Percentiles rank a stretch among this genome's conserved stretches.
These are phyloP conservation scores for Dusona sp. DNA, from an alignment of 2,888 invertebrate species.

Conservation along the genomic window DNA sequence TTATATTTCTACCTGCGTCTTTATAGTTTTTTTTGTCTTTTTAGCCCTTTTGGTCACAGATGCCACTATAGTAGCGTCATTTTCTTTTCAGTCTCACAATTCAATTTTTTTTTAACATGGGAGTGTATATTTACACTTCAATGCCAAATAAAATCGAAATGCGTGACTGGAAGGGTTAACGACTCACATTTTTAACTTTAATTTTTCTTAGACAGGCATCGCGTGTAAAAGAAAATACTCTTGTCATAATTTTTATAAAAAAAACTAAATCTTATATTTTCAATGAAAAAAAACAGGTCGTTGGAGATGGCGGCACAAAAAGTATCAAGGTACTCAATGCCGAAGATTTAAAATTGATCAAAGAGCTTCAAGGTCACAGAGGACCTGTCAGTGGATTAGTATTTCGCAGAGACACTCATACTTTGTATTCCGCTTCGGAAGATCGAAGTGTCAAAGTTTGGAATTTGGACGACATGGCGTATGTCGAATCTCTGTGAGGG, in stretches of 20 bases:
- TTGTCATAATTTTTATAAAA: conserved; percentile 71
- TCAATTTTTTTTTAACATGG: too few species aligned
- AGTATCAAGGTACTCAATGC: conserved; percentile 95
- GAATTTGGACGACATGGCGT: conserved; percentile 98
- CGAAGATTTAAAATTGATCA: conserved; percentile 90
- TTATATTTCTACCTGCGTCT: neutral
- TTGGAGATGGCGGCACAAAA: conserved; percentile 88
- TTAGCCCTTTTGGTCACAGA: too few species aligned
- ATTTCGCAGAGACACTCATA: conserved; percentile 94
- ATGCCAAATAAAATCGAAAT: too few species aligned
- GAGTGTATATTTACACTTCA: too few species aligned
- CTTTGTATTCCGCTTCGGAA: conserved; percentile 92
- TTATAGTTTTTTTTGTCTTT: neutral
- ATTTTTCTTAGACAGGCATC: neutral
- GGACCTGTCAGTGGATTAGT: conserved; percentile 91
- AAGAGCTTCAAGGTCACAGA: conserved; percentile 93
- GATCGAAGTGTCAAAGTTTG: conserved; percentile 96
- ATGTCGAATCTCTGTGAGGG: conserved; percentile 94
- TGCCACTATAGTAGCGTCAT: too few species aligned
- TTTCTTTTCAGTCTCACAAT: too few species aligned
- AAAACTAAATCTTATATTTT: neutral
- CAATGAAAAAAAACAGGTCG: conserved; percentile 84
- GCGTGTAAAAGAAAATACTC: neutral
- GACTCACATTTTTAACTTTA: neutral
- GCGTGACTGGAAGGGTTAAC: too few species aligned